A percentile compares a stretch with the other conserved stretches of the same genome.
phyloP scores from a whole-genome alignment of 2,888 invertebrate genomes.

The Tyria jacobaeae region DNA sequence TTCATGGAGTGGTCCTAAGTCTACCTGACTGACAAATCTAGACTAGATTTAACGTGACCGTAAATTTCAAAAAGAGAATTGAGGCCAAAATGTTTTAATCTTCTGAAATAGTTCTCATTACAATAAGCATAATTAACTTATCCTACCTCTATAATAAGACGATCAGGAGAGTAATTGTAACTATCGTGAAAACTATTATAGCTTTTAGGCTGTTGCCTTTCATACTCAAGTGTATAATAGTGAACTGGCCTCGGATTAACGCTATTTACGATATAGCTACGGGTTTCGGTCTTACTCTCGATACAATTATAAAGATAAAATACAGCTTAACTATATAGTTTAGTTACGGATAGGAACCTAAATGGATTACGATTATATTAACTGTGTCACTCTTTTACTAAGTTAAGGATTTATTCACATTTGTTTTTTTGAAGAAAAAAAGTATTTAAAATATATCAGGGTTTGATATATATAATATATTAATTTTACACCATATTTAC shows the following conservation, averaged over 20 bases:
- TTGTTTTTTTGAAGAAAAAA: too few species aligned
- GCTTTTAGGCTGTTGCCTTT: conserved; percentile 29
- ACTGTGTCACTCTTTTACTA: not conserved
- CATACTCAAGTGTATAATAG: conserved; percentile 24
- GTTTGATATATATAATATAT: too few species aligned
- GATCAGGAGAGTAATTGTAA: conserved; percentile 30
- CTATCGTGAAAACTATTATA: conserved; percentile 23
- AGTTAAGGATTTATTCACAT: not conserved
- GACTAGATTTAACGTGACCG: too few species aligned
- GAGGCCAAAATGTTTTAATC: not conserved
- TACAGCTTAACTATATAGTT: conserved; percentile 1
- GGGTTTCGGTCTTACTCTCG: conserved; percentile 12
- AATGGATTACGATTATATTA: conserved; percentile 4
- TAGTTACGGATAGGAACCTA: not conserved
- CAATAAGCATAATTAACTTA: not conserved
- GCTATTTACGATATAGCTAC: conserved; percentile 24
- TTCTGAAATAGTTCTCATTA: not conserved
- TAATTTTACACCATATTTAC: too few species aligned
- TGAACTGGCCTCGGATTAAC: conserved; percentile 19
- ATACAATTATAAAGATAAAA: conserved; percentile 5
- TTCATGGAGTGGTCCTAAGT: too few species aligned
- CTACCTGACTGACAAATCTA: too few species aligned
- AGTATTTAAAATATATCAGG: too few species aligned
- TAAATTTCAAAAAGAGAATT: not conserved
- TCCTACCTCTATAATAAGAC: conserved; percentile 14